Conservation (phyloP, 2,113 vertebrate species). For the cat (Felis catus) region F.catus_Fca126_mat1.0 CM031419.1:62223501-62224000, state of each 20-base stretch:
- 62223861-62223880: not conserved
- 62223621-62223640: not conserved
- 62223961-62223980: constrained; percentile 28
- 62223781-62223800: not conserved
- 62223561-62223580: not conserved
- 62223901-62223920: not conserved
- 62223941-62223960: not conserved
- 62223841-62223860: not conserved
- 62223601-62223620: not conserved
- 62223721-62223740: not conserved
- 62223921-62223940: constrained; percentile 35
- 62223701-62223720: not conserved
- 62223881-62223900: not conserved
- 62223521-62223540: not conserved
- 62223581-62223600: not conserved
- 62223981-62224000: not conserved
- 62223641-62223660: not conserved
- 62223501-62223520: not conserved
- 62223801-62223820: not conserved
- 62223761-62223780: not conserved
- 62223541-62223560: not conserved
- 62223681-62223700: not conserved
- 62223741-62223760: not conserved
- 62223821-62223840: not conserved
- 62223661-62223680: not conserved